These are phyloP conservation scores for Lateolabrax maculatus DNA, from an alignment of 2,797 vertebrate genomes.

Conservation along the genomic window DNA sequence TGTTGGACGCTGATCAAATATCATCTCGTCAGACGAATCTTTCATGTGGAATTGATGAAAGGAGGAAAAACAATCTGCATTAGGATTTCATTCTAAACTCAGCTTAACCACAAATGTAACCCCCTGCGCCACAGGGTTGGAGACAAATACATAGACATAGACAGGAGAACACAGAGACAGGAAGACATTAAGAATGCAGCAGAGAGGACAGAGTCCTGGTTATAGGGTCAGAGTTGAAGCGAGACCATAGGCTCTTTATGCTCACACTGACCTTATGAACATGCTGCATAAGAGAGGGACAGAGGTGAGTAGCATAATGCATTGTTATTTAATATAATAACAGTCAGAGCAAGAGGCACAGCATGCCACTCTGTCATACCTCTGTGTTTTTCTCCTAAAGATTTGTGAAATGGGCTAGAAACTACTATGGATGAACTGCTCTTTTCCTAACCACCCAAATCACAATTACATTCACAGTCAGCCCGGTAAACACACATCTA, in stretches of 20 bases:
- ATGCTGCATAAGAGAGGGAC: slow-evolving; percentile 6
- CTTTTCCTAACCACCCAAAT: neutral
- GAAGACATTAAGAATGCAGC: slow-evolving; percentile 30
- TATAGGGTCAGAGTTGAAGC: slow-evolving; percentile 13
- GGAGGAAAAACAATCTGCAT: neutral
- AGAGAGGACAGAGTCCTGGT: slow-evolving; percentile 3
- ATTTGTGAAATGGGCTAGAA: slow-evolving; percentile 1
- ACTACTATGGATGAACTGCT: neutral
- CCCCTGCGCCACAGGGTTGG: neutral
- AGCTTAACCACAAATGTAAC: neutral
- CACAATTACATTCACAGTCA: neutral
- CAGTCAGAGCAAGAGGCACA: neutral
- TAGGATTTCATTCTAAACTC: neutral
- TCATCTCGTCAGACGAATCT: neutral
- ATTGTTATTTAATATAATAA: slow-evolving; percentile 19
- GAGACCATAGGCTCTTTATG: slow-evolving; percentile 13
- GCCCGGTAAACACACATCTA: neutral
- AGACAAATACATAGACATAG: neutral
- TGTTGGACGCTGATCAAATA: slow-evolving; percentile 16
- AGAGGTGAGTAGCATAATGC: slow-evolving; percentile 12
- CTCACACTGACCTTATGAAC: slow-evolving; percentile 25
- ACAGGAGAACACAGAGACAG: slow-evolving; percentile 29
- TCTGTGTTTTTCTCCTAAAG: neutral
- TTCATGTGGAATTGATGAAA: slow-evolving; percentile 10
- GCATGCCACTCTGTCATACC: neutral